A percentile compares a stretch with the other conserved stretches of the same genome.
These are phyloP conservation scores for Rhabdomys pumilio DNA, from an alignment of 2,797 vertebrate species.

Conservation along the genomic window DNA sequence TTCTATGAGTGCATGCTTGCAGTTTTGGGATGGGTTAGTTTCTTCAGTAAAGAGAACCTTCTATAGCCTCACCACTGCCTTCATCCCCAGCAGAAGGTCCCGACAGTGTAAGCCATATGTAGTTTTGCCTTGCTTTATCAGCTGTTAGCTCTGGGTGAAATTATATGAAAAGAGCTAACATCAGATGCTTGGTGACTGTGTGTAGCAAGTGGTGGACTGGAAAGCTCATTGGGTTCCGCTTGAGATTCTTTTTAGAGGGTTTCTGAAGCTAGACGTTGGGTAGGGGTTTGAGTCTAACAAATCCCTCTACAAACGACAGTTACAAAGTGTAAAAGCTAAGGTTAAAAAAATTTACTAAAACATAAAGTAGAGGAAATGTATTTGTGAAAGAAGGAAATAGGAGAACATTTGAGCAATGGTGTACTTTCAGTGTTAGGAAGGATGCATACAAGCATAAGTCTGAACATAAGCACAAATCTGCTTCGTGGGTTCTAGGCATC, in stretches of 20 bases:
- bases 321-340: neutral
- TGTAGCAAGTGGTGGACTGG: neutral
- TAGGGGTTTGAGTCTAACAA: neutral
- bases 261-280: neutral
- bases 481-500: neutral
- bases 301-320: neutral
- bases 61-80: neutral
- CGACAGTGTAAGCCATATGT: neutral
- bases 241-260: neutral
- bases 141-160: neutral
- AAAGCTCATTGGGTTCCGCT: neutral
- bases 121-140: neutral
- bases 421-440: neutral
- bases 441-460: too few relatives aligned
- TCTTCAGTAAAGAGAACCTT: neutral
- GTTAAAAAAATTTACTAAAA: neutral
- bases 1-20: neutral
- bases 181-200: neutral
- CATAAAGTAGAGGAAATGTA: neutral
- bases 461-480: neutral
- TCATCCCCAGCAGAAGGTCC: neutral
- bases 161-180: neutral
- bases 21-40: neutral
- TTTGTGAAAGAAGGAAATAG: neutral
- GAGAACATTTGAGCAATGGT: neutral